A percentile compares a stretch with the other conserved stretches of the same genome.
Evolutionary conservation across 2,113 vertebrate species (phyloP).

Genomic region (Sander vitreus): DNA sequence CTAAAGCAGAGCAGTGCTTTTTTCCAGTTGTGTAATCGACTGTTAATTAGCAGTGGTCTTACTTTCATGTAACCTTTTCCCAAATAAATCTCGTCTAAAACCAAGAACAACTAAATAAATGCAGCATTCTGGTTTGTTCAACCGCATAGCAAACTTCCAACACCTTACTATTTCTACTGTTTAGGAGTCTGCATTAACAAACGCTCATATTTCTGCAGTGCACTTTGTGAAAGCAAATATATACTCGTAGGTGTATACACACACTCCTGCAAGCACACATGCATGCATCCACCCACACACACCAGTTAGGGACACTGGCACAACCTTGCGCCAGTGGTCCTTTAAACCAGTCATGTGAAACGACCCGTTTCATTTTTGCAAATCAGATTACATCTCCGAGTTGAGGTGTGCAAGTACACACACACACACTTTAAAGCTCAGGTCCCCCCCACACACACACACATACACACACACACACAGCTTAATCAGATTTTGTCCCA

Average conservation of each 20-base stretch:
- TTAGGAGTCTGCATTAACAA: constrained; percentile 37
- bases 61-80: constrained; percentile 56
- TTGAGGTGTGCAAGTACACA: constrained; percentile 72
- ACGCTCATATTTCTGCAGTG: constrained; percentile 32
- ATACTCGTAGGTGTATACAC: constrained; percentile 24
- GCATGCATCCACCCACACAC: constrained; percentile 27
- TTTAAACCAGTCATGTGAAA: constrained; percentile 87
- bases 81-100: constrained; percentile 56
- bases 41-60: constrained; percentile 63
- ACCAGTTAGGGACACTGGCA: constrained; percentile 76
- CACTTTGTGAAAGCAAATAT: constrained; percentile 48
- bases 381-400: constrained; percentile 84
- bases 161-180: constrained; percentile 63
- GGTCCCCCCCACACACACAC: constrained; percentile 15
- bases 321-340: constrained; percentile 78
- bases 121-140: constrained; percentile 36
- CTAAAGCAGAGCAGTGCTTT: constrained; percentile 47
- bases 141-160: constrained; percentile 56
- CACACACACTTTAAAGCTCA: constrained; percentile 26
- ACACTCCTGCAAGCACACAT: constrained; percentile 12
- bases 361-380: constrained; percentile 79
- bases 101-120: constrained; percentile 40
- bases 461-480: constrained; percentile 11
- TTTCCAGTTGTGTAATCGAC: constrained; percentile 75
- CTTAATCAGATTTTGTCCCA: constrained; percentile 72